Evolutionary conservation across 2,113 vertebrate genomes (phyloP), one percentile per base, ranked within the genome.

Genomic region (Suncus etruscus): DNA sequence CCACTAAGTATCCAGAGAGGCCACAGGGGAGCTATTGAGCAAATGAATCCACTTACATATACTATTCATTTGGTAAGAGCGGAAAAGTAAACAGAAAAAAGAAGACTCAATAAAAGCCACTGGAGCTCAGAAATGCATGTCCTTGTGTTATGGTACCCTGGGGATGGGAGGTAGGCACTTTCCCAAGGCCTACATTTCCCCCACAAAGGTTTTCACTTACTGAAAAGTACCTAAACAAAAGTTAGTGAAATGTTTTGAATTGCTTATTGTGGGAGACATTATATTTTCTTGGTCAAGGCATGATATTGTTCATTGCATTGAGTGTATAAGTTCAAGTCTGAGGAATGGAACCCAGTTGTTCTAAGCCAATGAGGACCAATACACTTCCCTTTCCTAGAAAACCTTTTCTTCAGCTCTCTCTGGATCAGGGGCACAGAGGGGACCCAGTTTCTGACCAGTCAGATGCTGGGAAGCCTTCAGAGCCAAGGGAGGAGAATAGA

Each of bases 21-120:
- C 4, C 69, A 31, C 32, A 14, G 18, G 32, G n/a, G 24, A 66
- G 27, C 65, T 51, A 72, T 79, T 87, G 69, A 82, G 65, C 50
- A 91, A 93, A 86, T 45, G 11, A 76, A 83, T 65, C 15, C 39
- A 31, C 61, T 91, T 90, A 93, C 9, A 63, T 48, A 85, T 61
- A 48, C 27, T 50, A 83, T 94, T 89, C 80, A 50, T 83, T 76
- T 83, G 66, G 4, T 31, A 85, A 92, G 39, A 27, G 9, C 22
- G 68, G 48, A 90, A 85, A 94, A 87, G 29, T 48, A 87, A 91
- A 84, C 39, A 92, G 58, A 93, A 87, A 87, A 32, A 83, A 84
- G 39, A 39, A 39, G 39, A 75, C 85, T 50, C 70, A 74, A 27
- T 32, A 61, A 85, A 95, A n/a, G 8, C 25, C 65, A 81, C 47